Percentiles rank a stretch among this genome's conserved stretches.
These are phyloP conservation scores for Lasioglossum leucozonium DNA, from an alignment of 2,888 invertebrate genomes.

Conservation along the genomic window DNA sequence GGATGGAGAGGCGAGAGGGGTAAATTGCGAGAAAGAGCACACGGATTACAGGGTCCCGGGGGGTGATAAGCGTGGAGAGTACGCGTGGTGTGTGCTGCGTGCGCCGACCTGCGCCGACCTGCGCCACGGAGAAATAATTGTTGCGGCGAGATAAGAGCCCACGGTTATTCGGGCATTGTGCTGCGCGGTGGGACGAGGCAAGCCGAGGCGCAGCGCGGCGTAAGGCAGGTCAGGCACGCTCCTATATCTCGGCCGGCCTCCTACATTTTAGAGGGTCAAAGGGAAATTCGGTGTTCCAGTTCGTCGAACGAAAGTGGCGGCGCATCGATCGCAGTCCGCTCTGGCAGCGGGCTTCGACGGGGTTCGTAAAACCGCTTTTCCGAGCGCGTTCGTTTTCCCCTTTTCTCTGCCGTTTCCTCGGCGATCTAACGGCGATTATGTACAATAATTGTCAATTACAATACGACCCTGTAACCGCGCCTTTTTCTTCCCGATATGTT, in stretches of 20 bases:
- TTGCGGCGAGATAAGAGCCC: conserved; percentile 63
- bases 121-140: conserved; percentile 58
- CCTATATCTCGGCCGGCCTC: conserved; percentile 49
- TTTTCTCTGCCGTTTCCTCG: not conserved
- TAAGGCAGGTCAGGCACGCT: conserved; percentile 68
- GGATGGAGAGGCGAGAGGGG: not conserved
- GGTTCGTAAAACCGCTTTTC: not conserved
- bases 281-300: conserved; percentile 22
- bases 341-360: not conserved
- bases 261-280: conserved; percentile 36
- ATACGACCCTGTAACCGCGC: no score
- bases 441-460: not conserved
- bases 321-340: not conserved
- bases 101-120: conserved; percentile 35
- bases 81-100: conserved; percentile 16
- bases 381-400: not conserved
- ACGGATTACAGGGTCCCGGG: conserved; percentile 15
- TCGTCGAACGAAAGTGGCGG: conserved; percentile 3
- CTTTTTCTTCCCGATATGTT: not conserved
- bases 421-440: not conserved
- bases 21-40: conserved; percentile 26
- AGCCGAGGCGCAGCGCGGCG: conserved; percentile 39
- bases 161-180: conserved; percentile 68
- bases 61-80: conserved; percentile 35
- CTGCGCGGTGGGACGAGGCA: conserved; percentile 19